Evolutionary conservation across 2,797 vertebrate species (phyloP).

Genomic region (Ficedula albicollis): DNA sequence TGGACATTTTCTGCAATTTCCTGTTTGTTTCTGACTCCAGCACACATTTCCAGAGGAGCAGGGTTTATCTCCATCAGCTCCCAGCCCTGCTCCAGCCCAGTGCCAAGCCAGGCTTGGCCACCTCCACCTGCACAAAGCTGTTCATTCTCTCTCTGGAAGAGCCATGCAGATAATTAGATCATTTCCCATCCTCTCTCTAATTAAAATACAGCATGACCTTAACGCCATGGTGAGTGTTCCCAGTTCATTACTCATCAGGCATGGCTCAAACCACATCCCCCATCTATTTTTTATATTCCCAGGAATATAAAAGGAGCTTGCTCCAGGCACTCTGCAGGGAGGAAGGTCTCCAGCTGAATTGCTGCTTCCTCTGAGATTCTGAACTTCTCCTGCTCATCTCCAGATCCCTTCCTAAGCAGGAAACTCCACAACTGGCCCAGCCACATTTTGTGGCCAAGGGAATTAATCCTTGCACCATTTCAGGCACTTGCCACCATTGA

Average conservation of each 20-base stretch:
- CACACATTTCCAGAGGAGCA: neutral
- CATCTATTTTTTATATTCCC: neutral
- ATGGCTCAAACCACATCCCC: neutral
- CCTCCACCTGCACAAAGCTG: neutral
- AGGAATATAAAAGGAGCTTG: neutral
- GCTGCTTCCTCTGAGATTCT: neutral
- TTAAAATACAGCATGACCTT: neutral
- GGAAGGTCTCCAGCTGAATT: neutral
- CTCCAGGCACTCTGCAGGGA: neutral
- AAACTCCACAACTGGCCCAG: neutral
- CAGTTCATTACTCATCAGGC: neutral
- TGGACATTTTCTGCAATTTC: neutral
- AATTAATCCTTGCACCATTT: neutral
- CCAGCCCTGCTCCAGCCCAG: accelerated
- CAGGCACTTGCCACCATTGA: neutral
- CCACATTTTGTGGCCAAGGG: neutral
- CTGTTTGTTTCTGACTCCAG: neutral
- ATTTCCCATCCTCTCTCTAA: neutral
- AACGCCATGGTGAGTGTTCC: neutral
- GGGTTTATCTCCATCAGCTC: neutral
- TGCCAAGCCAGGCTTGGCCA: neutral
- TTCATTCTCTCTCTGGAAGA: neutral
- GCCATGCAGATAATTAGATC: neutral
- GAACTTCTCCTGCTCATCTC: neutral
- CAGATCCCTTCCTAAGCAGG: neutral